Evolutionary conservation across 2,113 vertebrate genomes (phyloP).

Genomic region (Callipepla squamata): DNA sequence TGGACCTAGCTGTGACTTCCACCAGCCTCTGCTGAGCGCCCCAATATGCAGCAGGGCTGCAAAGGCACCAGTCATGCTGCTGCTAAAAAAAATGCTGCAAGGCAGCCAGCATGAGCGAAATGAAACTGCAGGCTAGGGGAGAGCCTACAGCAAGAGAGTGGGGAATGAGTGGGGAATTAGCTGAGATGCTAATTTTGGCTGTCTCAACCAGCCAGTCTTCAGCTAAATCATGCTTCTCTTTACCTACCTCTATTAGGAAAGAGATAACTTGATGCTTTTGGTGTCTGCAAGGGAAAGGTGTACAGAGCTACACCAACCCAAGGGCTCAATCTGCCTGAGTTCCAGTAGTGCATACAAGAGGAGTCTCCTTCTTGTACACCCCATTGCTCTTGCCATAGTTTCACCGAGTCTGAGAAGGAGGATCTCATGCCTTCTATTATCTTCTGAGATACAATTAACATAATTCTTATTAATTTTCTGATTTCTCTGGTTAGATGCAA

Average conservation of each 20-base stretch:
- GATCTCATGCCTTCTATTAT: background rate
- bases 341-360: rapidly evolving
- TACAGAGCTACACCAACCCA: background rate
- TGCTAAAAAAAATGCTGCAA: background rate
- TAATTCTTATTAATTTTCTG: background rate
- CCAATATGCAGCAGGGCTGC: background rate
- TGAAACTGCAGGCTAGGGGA: background rate
- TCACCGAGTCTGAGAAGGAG: background rate
- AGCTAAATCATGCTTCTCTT: background rate
- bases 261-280: background rate
- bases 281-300: background rate
- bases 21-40: background rate
- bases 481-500: background rate
- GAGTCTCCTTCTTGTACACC: background rate
- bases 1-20: background rate
- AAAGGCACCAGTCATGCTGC: background rate
- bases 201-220: background rate
- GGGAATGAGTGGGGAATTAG: background rate
- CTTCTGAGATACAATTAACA: background rate
- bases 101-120: rapidly evolving
- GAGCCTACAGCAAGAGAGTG: background rate
- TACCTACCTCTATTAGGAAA: background rate
- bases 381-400: rapidly evolving
- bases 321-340: background rate
- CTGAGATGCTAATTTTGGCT: rapidly evolving